Conservation (phyloP, 2,888 invertebrate genomes). For the Platycheirus rosarum region DNA sequence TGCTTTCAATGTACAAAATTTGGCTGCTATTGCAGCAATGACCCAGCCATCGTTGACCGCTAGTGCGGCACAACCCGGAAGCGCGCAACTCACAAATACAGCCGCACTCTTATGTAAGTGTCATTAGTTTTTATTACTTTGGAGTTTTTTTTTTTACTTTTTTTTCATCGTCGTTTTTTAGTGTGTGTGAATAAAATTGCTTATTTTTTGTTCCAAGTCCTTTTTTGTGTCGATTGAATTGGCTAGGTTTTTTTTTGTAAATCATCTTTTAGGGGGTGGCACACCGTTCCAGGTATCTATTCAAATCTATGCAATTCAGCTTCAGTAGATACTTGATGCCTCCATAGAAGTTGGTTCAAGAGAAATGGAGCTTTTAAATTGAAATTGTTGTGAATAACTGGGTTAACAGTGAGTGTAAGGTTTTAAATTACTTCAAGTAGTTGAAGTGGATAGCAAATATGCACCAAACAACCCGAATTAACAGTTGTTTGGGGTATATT, state of each 20-base stretch:
- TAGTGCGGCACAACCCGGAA: constrained; percentile 80
- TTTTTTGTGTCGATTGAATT: neutral
- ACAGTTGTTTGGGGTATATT: too few species aligned
- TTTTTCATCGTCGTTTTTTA: neutral
- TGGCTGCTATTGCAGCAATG: constrained; percentile 91
- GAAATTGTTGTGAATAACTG: neutral
- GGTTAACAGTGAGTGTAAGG: neutral
- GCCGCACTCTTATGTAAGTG: constrained; percentile 82
- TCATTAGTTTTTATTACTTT: constrained; percentile 10
- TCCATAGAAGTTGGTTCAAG: too few species aligned
- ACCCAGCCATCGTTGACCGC: constrained; percentile 83
- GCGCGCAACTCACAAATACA: constrained; percentile 81
- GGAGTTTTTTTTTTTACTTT: neutral
- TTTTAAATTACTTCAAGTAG: neutral
- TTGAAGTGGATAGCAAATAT: neutral
- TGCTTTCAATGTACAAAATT: constrained; percentile 92
- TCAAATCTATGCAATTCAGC: constrained; percentile 1
- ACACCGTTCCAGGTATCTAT: neutral
- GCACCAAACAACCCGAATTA: too few species aligned
- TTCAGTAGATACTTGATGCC: too few species aligned
- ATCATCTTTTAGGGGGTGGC: constrained; percentile 7
- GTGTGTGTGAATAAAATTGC: neutral
- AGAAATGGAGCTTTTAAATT: too few species aligned
- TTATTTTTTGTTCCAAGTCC: constrained; percentile 8
- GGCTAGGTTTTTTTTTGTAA: neutral